Evolutionary conservation across 2,113 vertebrate genomes (phyloP).

Genomic region (Hemibates koningsi): DNA sequence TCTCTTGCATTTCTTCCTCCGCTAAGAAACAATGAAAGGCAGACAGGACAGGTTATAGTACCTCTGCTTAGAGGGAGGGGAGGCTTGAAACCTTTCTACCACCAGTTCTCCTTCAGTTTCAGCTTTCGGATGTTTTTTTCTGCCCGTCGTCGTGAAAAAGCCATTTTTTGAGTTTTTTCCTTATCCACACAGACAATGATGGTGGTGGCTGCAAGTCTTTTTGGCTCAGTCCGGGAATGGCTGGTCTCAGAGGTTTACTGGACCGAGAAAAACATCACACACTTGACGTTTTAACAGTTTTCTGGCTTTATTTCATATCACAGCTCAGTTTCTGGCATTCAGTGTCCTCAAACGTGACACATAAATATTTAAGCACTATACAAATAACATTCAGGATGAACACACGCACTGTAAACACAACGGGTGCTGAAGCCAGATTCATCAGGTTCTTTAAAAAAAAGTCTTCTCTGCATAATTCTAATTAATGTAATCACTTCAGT

Average conservation of each 20-base stretch:
- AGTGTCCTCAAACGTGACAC: neutral
- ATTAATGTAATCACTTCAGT: neutral
- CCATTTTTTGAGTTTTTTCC: neutral
- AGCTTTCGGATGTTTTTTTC: neutral
- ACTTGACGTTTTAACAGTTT: neutral
- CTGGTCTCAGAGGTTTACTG: neutral
- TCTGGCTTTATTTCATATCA: neutral
- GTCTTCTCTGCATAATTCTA: neutral
- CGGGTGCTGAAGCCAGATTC: neutral
- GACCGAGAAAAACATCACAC: neutral
- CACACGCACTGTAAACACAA: neutral
- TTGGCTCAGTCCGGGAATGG: neutral
- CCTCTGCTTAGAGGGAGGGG: neutral
- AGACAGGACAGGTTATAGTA: neutral
- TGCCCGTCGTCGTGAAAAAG: neutral
- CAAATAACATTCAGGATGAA: neutral
- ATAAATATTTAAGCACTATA: neutral
- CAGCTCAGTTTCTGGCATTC: neutral
- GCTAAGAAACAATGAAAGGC: constrained; percentile 18
- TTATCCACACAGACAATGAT: constrained; percentile 10
- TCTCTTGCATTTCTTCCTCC: neutral
- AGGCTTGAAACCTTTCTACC: neutral
- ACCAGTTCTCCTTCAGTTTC: neutral
- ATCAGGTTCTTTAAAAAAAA: neutral
- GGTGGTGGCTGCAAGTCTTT: neutral